Evolutionary conservation across 53 echinoderm and acorn worm species (phyloP).

Genomic region (Stichopus horrens): DNA sequence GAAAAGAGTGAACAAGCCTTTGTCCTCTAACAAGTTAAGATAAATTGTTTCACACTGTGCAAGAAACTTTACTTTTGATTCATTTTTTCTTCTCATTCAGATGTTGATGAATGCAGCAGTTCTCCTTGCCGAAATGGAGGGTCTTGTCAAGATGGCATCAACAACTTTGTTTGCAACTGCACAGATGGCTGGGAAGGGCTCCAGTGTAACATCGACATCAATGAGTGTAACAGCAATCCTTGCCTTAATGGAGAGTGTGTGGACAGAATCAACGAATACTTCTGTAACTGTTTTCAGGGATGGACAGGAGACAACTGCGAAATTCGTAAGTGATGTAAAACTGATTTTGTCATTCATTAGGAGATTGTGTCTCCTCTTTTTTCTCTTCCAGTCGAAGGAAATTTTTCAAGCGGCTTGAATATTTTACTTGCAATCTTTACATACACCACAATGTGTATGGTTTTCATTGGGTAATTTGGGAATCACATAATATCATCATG

Average conservation of each 20-base stretch:
- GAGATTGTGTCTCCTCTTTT: too few species aligned
- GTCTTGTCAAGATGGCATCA: neutral
- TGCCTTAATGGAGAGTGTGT: slow-evolving; percentile 48
- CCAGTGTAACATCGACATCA: slow-evolving; percentile 42
- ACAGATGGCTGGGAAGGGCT: slow-evolving; percentile 32
- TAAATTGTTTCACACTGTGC: too few species aligned
- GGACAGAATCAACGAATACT: slow-evolving; percentile 44
- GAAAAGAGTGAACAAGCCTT: too few species aligned
- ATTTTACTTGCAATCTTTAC: too few species aligned
- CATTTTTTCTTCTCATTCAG: neutral
- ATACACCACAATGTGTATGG: too few species aligned
- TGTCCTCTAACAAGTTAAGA: too few species aligned
- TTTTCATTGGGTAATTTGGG: too few species aligned
- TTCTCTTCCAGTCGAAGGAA: too few species aligned
- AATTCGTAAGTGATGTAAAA: slow-evolving; percentile 32
- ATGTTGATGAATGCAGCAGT: slow-evolving; percentile 33
- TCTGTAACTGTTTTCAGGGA: slow-evolving; percentile 40
- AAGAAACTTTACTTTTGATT: too few species aligned
- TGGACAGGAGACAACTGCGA: slow-evolving; percentile 58
- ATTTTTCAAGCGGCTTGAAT: too few species aligned
- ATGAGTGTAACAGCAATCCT: slow-evolving; percentile 49
- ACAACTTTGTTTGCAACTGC: slow-evolving; percentile 31
- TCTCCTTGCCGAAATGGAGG: slow-evolving; percentile 42
- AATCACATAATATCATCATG: too few species aligned
- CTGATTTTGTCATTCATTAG: neutral